Evolutionary conservation across 2,797 vertebrate genomes (phyloP).

Genomic region (Orientallactaga sibirica): DNA sequence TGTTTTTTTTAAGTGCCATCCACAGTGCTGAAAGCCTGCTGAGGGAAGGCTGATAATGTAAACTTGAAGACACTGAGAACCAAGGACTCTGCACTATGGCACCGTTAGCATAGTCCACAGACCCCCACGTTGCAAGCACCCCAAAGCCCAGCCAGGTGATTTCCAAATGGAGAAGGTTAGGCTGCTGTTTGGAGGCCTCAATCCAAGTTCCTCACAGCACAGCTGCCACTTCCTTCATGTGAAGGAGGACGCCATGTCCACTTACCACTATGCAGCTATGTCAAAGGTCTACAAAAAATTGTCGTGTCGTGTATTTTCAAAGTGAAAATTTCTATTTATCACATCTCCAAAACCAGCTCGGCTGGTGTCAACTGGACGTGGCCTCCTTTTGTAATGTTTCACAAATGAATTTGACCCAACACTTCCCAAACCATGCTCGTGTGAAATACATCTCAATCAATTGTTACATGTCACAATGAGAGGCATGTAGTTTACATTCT

Average conservation of each 20-base stretch:
- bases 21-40: neutral
- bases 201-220: neutral
- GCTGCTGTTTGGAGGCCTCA: neutral
- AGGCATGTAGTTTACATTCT: neutral
- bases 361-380: neutral
- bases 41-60: neutral
- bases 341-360: neutral
- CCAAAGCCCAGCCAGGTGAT: neutral
- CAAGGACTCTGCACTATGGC: accelerated
- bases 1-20: neutral
- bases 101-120: neutral
- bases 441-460: neutral
- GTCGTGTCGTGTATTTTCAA: too few relatives aligned
- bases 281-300: neutral
- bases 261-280: neutral
- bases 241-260: too few relatives aligned
- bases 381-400: neutral
- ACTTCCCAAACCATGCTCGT: neutral
- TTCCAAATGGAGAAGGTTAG: neutral
- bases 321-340: too few relatives aligned
- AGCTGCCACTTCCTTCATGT: too few relatives aligned
- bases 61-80: neutral
- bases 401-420: too few relatives aligned
- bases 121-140: neutral
- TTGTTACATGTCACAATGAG: neutral